Base-by-base conservation (phyloP, 1,140 invertebrate species). In the Cepaea nemoralis region DNA sequence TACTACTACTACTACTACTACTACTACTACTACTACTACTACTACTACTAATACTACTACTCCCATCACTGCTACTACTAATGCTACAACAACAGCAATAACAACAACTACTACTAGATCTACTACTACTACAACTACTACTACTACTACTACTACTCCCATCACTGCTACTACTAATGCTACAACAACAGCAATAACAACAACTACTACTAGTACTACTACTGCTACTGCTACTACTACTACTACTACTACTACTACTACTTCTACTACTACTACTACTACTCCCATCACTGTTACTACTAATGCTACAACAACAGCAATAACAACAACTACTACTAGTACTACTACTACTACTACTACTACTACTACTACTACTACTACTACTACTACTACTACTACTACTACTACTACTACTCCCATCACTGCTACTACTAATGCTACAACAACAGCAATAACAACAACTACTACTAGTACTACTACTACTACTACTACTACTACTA, bases 381-480 rank as follows among this genome's bases (percentile, higher is more conserved):
- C 63, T 66, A 10, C 63, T 66, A 66, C 63, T 66, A 24, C 63
- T 66, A 45, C 63, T 66, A 66, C 63, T 66, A 66, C 22, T 24
- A 66, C 63, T 66, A 66, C 63, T 66, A 66, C 63, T 66, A 83
- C 55, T 63, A 73, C 74, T 55, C 55, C 39, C n/a, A 83, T 35
- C 37, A 48, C 33, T 40, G 82, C 35, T 40, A 66, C n/a, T 40
- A 67, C 14, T 27, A 55, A 16, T 27, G 67, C 27, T 1, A n/a
- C n/a, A n/a, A n/a, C n/a, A n/a, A n/a, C n/a, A n/a, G n/a, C n/a
- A n/a, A n/a, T n/a, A n/a, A n/a, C n/a, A n/a, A 71, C 40, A 22
- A 81, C n/a, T 14, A 83, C n/a, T 0, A 76, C 27, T 42, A 83
- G 1, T 35, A 76, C 27, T 69, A 66, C 48, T 80, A 70, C n/a